Base-by-base conservation (phyloP, 2,113 vertebrate genomes). In the Henicopernis longicauda region DNA sequence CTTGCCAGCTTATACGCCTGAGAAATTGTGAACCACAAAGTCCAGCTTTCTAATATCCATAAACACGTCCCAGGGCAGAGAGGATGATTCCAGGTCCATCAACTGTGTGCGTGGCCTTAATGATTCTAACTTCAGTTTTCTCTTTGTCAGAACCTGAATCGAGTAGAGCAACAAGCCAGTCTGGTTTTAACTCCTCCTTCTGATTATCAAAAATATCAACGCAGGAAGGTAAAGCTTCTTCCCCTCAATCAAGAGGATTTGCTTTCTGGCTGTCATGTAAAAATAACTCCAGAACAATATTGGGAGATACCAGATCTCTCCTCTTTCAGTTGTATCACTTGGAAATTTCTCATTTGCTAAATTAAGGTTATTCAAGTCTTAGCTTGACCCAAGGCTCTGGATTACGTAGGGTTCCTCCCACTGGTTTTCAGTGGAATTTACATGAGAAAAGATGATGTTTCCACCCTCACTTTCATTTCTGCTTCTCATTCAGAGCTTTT, bases 391-490 rank as follows among this genome's bases (percentile, higher is more conserved):
- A 50, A 90, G 76, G 36, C 70, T 83, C 77, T 55, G 45, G 9
- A 52, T 84, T 13, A 34, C 4, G 2, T 29, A 40, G 54, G 20
- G 59, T 38, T 89, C 36, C 65, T 93, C 66, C 65, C 16, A 10
- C 13, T 80, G 42, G 19, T 83, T 86, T 86, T 81, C 71, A 78
- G 42, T 17, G 38, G 42, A 13, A 54, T 92, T 95, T 94, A n/a
- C n/a, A 71, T 27, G 38, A 76, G 59, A 90, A 80, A 80, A 90
- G 70, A 85, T 65, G 32, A 52, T 0, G 1, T 81, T 91, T 85
- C 49, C n/a, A 89, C 70, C 49, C 63, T 77, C 59, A 57, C 81
- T 94, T 89, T 88, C 67, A 83, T 32, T 96, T 97, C 81, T 96
- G 74, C 89, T 91, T 95, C 73, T 72, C 23, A 3, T 26, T 73